These are phyloP conservation scores for Salvelinus namaycush DNA, from an alignment of 2,113 vertebrate species.

Conservation along the genomic window DNA sequence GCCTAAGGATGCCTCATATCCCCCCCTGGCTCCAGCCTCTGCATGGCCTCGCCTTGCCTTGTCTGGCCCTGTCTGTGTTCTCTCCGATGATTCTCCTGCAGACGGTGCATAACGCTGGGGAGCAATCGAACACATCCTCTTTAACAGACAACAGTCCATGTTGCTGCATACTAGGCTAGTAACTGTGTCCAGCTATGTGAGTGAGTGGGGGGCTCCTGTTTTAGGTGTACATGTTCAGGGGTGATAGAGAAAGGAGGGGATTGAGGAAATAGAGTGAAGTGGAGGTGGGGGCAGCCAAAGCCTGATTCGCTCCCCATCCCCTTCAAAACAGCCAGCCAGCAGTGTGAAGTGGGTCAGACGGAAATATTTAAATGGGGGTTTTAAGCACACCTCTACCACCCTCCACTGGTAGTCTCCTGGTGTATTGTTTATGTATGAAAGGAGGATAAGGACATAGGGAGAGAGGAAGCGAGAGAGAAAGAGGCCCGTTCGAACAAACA, in stretches of 20 bases:
- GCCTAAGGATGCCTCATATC: constrained; percentile 46
- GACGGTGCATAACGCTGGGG: constrained; percentile 33
- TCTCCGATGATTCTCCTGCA: constrained; percentile 50
- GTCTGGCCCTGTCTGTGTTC: constrained; percentile 8
- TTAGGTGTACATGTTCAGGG: constrained; percentile 8
- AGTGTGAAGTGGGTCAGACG: background rate
- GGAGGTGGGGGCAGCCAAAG: constrained; percentile 23
- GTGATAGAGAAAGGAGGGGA: constrained; percentile 48
- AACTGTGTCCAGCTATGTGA: too few species aligned
- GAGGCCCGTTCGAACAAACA: constrained; percentile 35
- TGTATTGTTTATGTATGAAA: constrained; percentile 49
- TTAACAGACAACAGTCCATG: constrained; percentile 47
- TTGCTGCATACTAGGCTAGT: constrained; percentile 29
- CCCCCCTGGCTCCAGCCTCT: constrained; percentile 41
- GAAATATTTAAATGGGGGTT: background rate
- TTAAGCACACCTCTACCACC: background rate
- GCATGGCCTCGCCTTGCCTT: constrained; percentile 3
- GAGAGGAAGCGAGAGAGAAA: constrained; percentile 9
- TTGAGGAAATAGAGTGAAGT: constrained; percentile 54
- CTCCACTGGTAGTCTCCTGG: constrained; percentile 40
- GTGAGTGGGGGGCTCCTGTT: constrained; percentile 34
- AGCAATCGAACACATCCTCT: constrained; percentile 45
- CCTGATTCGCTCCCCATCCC: too few species aligned
- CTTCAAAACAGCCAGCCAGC: too few species aligned
- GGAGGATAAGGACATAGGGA: constrained; percentile 28